Conservation (phyloP, 2,113 vertebrate species). For the Baryphthengus martii region DNA sequence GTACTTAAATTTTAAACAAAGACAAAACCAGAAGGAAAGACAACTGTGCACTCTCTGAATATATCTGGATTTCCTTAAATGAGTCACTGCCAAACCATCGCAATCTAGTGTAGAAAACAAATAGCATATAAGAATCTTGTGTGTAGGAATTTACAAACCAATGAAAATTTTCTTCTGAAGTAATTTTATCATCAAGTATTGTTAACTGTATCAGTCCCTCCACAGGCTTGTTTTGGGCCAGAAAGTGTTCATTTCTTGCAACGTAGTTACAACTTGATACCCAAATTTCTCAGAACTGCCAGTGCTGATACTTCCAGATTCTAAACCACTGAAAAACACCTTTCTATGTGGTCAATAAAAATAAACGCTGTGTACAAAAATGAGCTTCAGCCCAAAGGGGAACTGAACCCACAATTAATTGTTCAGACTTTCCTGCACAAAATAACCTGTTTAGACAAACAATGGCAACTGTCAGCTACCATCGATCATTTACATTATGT, state of each 20-base stretch:
- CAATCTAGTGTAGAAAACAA: background rate
- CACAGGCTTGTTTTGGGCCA: background rate
- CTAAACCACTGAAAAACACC: background rate
- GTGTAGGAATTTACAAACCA: background rate
- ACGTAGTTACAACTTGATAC: background rate
- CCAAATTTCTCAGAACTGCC: background rate
- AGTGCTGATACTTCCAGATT: background rate
- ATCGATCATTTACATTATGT: slow-evolving; percentile 63
- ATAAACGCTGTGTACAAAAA: slow-evolving; percentile 10
- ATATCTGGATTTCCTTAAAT: background rate
- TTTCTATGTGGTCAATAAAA: slow-evolving; percentile 38
- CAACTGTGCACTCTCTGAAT: background rate
- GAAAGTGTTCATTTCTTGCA: background rate
- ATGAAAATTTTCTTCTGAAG: background rate
- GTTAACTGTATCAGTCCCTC: background rate
- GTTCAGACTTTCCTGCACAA: slow-evolving; percentile 40
- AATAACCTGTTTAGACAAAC: slow-evolving; percentile 46
- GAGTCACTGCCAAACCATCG: background rate
- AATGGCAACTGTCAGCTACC: slow-evolving; percentile 67
- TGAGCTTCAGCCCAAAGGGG: slow-evolving; percentile 45
- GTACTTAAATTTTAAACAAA: background rate
- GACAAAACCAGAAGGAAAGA: slow-evolving; percentile 3
- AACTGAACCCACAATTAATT: slow-evolving; percentile 54
- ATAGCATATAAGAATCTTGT: background rate
- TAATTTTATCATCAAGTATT: background rate